Evolutionary conservation across 53 echinoderm and acorn worm genomes (phyloP).

Genomic region (Holothuria scabra): DNA sequence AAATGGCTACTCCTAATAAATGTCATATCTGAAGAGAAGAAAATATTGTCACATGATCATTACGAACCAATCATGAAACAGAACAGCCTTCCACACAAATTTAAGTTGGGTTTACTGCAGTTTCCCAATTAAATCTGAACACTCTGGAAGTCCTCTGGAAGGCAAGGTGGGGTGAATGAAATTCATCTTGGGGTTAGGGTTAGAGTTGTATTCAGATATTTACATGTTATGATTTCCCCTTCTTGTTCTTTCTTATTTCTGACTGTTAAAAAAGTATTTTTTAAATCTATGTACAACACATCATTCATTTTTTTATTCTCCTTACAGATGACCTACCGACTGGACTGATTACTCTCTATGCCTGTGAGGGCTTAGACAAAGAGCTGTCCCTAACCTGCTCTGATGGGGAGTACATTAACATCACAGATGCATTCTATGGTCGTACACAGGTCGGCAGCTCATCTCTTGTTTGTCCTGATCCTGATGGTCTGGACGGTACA

Average conservation of each 20-base stretch:
- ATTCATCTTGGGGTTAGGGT: no score
- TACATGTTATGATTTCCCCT: no score
- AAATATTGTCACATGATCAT: no score
- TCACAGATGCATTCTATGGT: constrained; percentile 83
- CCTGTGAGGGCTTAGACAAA: constrained; percentile 69
- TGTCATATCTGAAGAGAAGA: no score
- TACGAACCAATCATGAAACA: no score
- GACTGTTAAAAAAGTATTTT: background rate
- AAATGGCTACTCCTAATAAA: no score
- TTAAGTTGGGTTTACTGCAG: no score
- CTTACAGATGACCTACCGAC: constrained; percentile 71
- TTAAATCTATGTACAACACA: background rate
- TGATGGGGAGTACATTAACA: constrained; percentile 70
- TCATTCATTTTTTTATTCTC: background rate
- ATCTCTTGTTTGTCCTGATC: constrained; percentile 66
- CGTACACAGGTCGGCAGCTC: constrained; percentile 74
- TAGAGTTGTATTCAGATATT: no score
- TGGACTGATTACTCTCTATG: constrained; percentile 67
- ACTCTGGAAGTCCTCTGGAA: no score
- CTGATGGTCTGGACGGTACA: constrained; percentile 52
- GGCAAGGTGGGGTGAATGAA: no score
- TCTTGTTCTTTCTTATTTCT: background rate
- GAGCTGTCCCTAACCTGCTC: constrained; percentile 76
- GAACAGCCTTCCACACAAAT: no score
- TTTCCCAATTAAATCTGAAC: no score